Evolutionary conservation across 2,888 invertebrate species (phyloP), one percentile per base, ranked within the genome.

Genomic region (Cotesia congregata): DNA sequence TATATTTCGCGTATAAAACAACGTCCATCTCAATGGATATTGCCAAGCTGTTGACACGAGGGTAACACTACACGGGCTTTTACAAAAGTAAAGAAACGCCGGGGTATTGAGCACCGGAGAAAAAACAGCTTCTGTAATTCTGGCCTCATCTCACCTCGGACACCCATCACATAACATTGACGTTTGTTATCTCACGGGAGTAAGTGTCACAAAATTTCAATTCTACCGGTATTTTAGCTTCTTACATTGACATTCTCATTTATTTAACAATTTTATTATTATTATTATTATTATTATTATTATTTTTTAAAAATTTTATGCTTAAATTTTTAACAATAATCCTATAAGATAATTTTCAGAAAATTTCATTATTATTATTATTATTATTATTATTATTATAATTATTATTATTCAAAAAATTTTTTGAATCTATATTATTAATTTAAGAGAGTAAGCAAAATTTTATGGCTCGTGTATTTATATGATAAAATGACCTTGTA

Each of bases 111-210:
- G 9, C 1, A 50, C 9, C 2, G 9, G 4, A 50, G 50, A 50
- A 50, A 12, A 50, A 12, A 50, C 50, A 50, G 50, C 9, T 61
- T 75, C 68, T 50, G 77, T 81, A 80, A 82, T 80, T 82, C 71
- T 75, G 74, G 77, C 75, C 70, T 50, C 60, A 15, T 64, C 30
- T 30, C 30, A 30, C 30, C 30, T 30, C 30, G 67, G 41, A 64
- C 60, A 39, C 40, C 68, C 67, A 65, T 73, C 75, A 71, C 77
- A 73, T 39, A 80, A 71, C 77, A 73, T 39, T 81, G 82, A 80
- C 82, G 79, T 83, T 83, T 79, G 82, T 83, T 84, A 82, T 83
- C 80, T 83, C 82, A 77, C 78, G 61, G 72, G 79, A 73, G 81
- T 80, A 81, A 80, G 82, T 79, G 80, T 82, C 80, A 76, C 69